Evolutionary conservation across 1,140 invertebrate species (phyloP), one percentile per base, ranked within the genome.

Genomic region (Drosophila bocqueti): DNA sequence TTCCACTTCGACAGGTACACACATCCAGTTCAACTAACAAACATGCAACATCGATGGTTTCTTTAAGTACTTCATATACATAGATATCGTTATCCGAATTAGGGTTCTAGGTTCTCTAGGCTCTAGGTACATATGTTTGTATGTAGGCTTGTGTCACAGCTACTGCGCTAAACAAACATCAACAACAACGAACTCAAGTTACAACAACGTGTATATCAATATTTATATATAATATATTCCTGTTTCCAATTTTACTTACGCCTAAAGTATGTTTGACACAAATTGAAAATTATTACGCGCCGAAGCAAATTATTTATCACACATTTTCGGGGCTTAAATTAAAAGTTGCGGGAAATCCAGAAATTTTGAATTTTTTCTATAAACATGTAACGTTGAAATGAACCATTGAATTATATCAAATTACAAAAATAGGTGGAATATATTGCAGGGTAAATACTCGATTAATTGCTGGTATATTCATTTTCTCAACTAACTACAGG

Each of bases 91-190:
- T 42, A 57, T 80, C 26, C 52, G 76, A 74, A 29, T 76, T 54
- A 57, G 40, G 36, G 38, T 72, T 65, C 84, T 83, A 83, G 75
- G 61, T 72, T 67, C 60, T 54, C 54, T 59, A 74, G 34, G 47
- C 21, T 72, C 40, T 75, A 64, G 46, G 65, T 65, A 73, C 49
- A 79, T 79, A 66, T 76, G 64, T 76, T 66, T 34, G 40, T 46
- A 63, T 85, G 61, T 73, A 73, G 71, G 71, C 67, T 49, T 72
- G 64, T 81, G 52, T 87, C 83, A 87, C 83, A 87, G 83, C 83
- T 87, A 87, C 84, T 83, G 84, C 83, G 83, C 84, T 89, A 89
- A 83, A 71, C 72, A 81, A 83, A 67, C 54, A 40, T 57, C 78
- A 85, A 87, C 78, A 78, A 86, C 77, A 77, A 77, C 58, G 21